Evolutionary conservation across 2,888 invertebrate genomes (phyloP).

Genomic region (Gandaritis pyraliata): DNA sequence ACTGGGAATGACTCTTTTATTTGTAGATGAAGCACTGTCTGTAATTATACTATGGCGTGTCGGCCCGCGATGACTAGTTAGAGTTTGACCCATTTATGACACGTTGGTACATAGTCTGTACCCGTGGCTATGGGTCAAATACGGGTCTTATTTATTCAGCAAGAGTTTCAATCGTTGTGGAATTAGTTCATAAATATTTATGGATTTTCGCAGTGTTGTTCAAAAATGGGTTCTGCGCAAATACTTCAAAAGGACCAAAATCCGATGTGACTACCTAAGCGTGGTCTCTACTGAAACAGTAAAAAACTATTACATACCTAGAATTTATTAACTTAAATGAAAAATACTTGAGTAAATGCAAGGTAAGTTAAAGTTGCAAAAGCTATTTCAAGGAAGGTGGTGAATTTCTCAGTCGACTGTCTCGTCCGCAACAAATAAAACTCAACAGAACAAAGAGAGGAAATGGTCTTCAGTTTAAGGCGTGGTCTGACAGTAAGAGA

Average conservation of each 20-base stretch:
- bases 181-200: constrained; percentile 32
- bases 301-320: no score
- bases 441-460: constrained; percentile 23
- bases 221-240: no score
- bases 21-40: background rate
- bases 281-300: no score
- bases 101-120: background rate
- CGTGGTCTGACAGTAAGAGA: constrained; percentile 6
- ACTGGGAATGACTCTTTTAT: no score
- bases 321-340: constrained; percentile 7
- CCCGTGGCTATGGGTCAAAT: background rate
- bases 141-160: constrained; percentile 11
- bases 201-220: constrained; percentile 2
- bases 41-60: constrained; percentile 13
- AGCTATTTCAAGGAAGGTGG: constrained; percentile 27
- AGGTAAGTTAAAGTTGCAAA: constrained; percentile 28
- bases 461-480: constrained; percentile 15
- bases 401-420: constrained; percentile 22
- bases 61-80: constrained; percentile 21
- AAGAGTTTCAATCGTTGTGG: constrained; percentile 16
- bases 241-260: no score
- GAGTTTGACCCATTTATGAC: constrained; percentile 26
- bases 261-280: no score
- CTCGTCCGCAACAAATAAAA: constrained; percentile 35
- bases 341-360: constrained; percentile 15